Evolutionary conservation across 2,113 vertebrate genomes (phyloP).

Genomic region (Neodon shergylaensis): DNA sequence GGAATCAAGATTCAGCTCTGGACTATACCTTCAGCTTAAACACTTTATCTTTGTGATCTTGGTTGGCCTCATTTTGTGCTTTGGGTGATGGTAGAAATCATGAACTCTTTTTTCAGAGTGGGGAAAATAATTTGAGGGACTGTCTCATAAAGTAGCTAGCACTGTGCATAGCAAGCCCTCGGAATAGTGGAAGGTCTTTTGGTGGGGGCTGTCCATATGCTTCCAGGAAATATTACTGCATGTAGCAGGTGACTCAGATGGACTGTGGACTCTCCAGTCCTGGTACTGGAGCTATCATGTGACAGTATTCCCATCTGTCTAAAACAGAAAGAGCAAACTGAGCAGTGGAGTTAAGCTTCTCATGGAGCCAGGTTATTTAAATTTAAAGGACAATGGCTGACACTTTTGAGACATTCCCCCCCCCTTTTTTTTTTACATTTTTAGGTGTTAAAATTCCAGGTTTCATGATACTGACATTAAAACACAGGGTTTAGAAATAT

Average conservation of each 20-base stretch:
- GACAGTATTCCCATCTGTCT: neutral
- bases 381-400: neutral
- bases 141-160: neutral
- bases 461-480: neutral
- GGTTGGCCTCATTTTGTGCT: neutral
- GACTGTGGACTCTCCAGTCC: neutral
- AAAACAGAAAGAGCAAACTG: neutral
- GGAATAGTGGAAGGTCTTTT: neutral
- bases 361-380: neutral
- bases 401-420: neutral
- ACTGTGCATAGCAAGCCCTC: neutral
- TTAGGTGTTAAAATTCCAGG: neutral
- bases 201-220: neutral
- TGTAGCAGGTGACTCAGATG: neutral
- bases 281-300: neutral
- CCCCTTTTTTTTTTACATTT: neutral
- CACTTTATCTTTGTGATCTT: neutral
- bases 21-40: neutral
- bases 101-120: neutral
- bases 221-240: neutral
- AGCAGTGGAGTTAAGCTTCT: neutral
- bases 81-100: neutral
- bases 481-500: slow-evolving; percentile 8
- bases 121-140: neutral
- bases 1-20: neutral